Conservation (phyloP, 2,113 vertebrate species). For the Pao palembangensis region DNA sequence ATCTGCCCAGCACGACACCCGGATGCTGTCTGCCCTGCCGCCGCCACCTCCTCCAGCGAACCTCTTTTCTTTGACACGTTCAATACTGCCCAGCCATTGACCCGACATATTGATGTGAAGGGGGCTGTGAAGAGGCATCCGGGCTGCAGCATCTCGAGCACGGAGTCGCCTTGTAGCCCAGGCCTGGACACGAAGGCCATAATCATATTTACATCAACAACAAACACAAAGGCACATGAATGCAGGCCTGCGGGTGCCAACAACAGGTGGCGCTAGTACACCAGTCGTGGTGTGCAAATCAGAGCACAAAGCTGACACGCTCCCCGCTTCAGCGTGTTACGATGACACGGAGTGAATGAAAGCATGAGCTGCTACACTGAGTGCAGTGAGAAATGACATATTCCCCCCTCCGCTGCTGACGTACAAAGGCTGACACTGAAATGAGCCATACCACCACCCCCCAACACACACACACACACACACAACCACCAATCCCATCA, state of each 20-base stretch:
- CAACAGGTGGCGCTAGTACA: slow-evolving; percentile 65
- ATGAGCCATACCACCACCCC: slow-evolving; percentile 46
- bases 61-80: slow-evolving; percentile 63
- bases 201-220: background rate
- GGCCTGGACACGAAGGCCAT: background rate
- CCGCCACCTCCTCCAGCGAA: slow-evolving; percentile 23
- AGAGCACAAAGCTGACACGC: slow-evolving; percentile 18
- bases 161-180: slow-evolving; percentile 15
- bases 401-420: slow-evolving; percentile 24
- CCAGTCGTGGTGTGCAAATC: slow-evolving; percentile 27
- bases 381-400: slow-evolving; percentile 43
- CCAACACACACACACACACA: slow-evolving; percentile 13
- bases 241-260: background rate
- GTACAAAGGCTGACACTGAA: slow-evolving; percentile 44
- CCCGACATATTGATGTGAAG: slow-evolving; percentile 66
- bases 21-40: slow-evolving; percentile 16
- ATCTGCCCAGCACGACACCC: slow-evolving; percentile 29
- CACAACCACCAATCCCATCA: slow-evolving; percentile 48
- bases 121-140: slow-evolving; percentile 55
- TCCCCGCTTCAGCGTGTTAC: slow-evolving; percentile 27
- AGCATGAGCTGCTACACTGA: slow-evolving; percentile 40
- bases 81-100: slow-evolving; percentile 68
- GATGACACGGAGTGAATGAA: slow-evolving; percentile 43
- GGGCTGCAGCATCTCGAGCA: slow-evolving; percentile 46
- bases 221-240: background rate